These are phyloP conservation scores for Sandelia bainsii DNA, from an alignment of 2,797 vertebrate species.

Conservation along the genomic window DNA sequence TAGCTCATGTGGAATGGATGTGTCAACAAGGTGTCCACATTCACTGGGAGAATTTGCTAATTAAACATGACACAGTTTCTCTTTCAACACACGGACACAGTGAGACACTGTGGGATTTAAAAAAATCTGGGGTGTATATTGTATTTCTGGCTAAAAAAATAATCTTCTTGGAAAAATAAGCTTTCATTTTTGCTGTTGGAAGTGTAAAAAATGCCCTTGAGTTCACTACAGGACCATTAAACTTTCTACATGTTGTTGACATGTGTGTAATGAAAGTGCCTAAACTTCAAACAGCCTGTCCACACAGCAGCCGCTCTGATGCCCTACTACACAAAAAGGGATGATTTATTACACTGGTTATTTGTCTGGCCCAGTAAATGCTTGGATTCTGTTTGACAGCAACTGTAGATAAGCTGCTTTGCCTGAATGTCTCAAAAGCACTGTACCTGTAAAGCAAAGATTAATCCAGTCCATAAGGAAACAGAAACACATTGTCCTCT, in stretches of 20 bases:
- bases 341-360: slow-evolving; percentile 78
- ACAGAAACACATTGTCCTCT: slow-evolving; percentile 45
- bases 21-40: slow-evolving; percentile 84
- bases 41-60: slow-evolving; percentile 80
- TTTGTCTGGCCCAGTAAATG: slow-evolving; percentile 75
- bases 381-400: slow-evolving; percentile 73
- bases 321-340: slow-evolving; percentile 56
- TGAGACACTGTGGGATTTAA: slow-evolving; percentile 59
- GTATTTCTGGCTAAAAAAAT: slow-evolving; percentile 64
- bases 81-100: slow-evolving; percentile 66
- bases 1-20: slow-evolving; percentile 84
- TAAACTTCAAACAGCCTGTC: slow-evolving; percentile 74
- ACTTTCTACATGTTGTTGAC: slow-evolving; percentile 77
- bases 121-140: slow-evolving; percentile 61
- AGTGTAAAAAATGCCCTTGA: slow-evolving; percentile 58
- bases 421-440: slow-evolving; percentile 61
- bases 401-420: slow-evolving; percentile 71
- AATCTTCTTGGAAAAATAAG: slow-evolving; percentile 65
- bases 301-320: slow-evolving; percentile 49
- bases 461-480: slow-evolving; percentile 74
- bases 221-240: slow-evolving; percentile 70
- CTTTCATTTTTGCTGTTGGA: slow-evolving; percentile 67
- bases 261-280: slow-evolving; percentile 79
- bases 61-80: slow-evolving; percentile 82
- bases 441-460: slow-evolving; percentile 76